phyloP scores from a whole-genome alignment of 2,113 vertebrate genomes.

The Thamnaconus septentrionalis region DNA sequence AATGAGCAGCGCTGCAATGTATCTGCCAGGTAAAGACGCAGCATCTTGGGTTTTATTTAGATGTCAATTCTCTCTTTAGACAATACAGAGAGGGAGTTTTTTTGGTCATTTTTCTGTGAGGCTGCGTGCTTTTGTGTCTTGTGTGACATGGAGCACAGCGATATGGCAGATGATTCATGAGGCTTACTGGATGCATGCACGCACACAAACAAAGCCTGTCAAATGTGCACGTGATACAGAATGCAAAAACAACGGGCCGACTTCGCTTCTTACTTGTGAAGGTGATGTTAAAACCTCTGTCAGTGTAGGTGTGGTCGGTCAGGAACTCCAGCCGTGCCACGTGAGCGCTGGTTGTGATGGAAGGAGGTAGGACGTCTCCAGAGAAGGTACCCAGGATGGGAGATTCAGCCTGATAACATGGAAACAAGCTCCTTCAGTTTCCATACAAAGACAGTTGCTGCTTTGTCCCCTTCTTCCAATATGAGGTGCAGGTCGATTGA shows the following conservation, averaged over 20 bases:
- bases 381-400: constrained; percentile 95
- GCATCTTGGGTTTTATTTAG: constrained; percentile 48
- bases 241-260: constrained; percentile 1
- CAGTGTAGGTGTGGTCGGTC: constrained; percentile 97
- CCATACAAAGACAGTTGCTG: not conserved
- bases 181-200: not conserved
- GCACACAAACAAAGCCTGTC: not conserved
- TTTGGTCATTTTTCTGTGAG: constrained; percentile 24
- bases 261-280: constrained; percentile 88
- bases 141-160: constrained; percentile 2
- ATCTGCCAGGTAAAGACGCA: constrained; percentile 47
- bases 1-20: constrained; percentile 50
- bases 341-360: constrained; percentile 95
- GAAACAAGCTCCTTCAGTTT: constrained; percentile 8
- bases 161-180: constrained; percentile 42
- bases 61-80: constrained; percentile 51
- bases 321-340: constrained; percentile 95
- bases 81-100: constrained; percentile 31
- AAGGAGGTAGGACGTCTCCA: constrained; percentile 87
- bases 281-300: constrained; percentile 97
- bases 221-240: constrained; percentile 3
- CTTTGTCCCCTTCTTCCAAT: not conserved
- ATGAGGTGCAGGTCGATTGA: not conserved
- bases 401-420: constrained; percentile 80
- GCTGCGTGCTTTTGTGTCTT: constrained; percentile 11